Conservation (phyloP, 1,140 invertebrate species). For the Venturia canescens region DNA sequence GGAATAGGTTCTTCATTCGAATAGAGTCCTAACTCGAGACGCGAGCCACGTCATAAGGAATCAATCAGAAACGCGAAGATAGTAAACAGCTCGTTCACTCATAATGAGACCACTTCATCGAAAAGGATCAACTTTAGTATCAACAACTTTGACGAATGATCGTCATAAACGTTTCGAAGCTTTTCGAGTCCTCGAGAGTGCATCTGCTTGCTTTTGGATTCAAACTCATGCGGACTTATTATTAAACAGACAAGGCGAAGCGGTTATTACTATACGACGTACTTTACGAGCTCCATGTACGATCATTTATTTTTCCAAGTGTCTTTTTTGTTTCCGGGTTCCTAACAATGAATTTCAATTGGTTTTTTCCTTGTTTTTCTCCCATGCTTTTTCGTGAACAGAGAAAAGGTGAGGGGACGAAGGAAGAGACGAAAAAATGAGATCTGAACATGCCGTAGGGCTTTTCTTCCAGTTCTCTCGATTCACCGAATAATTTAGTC, state of each 20-base stretch:
- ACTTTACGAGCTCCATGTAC: not conserved
- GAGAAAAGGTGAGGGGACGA: not conserved
- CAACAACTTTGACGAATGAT: no score
- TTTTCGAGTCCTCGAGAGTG: not conserved
- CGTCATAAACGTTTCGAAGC: not conserved
- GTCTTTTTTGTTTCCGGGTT: not conserved
- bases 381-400: not conserved
- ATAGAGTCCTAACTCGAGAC: no score
- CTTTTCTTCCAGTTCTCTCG: not conserved
- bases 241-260: not conserved
- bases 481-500: slow-evolving; percentile 46
- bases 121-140: no score
- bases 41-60: no score
- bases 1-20: no score
- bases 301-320: slow-evolving; percentile 2
- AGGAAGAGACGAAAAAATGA: slow-evolving; percentile 19
- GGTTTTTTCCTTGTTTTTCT: not conserved
- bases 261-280: not conserved
- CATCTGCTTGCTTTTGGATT: not conserved
- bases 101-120: no score
- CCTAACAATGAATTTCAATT: not conserved
- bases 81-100: no score
- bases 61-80: no score
- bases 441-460: not conserved
- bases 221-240: not conserved